These are phyloP conservation scores for Lontra canadensis DNA, from an alignment of 2,113 vertebrate genomes.

Conservation along the genomic window DNA sequence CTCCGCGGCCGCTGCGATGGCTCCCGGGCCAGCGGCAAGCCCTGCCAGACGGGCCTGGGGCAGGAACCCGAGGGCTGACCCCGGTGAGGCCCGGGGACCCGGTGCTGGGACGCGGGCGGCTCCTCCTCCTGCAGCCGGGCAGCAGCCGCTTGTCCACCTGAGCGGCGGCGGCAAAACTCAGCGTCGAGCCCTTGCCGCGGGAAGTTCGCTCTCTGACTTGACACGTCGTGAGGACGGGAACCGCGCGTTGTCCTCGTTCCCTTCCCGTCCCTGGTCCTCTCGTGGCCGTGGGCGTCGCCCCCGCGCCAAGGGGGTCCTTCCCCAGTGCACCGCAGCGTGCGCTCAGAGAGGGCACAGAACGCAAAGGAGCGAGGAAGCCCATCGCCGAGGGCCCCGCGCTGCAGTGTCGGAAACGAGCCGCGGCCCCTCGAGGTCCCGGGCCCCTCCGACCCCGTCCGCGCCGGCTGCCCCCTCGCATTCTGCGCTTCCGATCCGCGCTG, in stretches of 20 bases:
- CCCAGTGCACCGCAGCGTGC: not conserved
- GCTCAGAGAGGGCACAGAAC: not conserved
- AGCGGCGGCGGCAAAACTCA: rapidly evolving
- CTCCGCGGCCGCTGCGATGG: not conserved
- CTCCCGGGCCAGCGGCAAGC: rapidly evolving
- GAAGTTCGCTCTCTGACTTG: rapidly evolving
- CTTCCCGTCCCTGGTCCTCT: not conserved
- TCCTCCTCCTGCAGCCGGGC: rapidly evolving
- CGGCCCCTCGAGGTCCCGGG: rapidly evolving
- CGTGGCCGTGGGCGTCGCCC: rapidly evolving
- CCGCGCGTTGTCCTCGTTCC: rapidly evolving
- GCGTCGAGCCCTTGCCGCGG: not conserved
- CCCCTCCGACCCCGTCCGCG: rapidly evolving
- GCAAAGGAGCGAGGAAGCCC: not conserved
- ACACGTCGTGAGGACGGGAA: not conserved
- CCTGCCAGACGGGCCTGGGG: rapidly evolving
- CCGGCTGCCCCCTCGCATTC: rapidly evolving
- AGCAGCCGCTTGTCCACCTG: no score
- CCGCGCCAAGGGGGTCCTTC: rapidly evolving
- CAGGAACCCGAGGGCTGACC: not conserved
- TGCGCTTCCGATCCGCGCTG: rapidly evolving
- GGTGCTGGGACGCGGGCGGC: not conserved
- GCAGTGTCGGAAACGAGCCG: not conserved
- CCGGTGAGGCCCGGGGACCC: no score
- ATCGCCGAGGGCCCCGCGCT: no score